Conservation (phyloP, 2,113 vertebrate genomes). For the Thymallus thymallus region DNA sequence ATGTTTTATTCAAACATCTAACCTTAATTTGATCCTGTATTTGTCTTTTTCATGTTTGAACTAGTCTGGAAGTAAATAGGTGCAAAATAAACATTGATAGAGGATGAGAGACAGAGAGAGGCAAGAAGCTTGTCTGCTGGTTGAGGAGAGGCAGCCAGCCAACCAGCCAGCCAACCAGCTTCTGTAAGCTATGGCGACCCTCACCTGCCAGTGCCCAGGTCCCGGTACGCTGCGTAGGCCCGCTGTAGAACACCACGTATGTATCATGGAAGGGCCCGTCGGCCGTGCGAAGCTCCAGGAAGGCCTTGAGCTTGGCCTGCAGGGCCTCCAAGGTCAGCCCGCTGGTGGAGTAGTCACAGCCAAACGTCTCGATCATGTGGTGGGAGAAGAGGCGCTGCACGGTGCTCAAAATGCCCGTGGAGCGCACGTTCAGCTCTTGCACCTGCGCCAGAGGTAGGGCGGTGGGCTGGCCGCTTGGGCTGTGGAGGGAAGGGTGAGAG, state of each 20-base stretch:
- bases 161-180: background rate
- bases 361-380: conserved; percentile 94
- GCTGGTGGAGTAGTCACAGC: conserved; percentile 96
- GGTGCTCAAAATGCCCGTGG: conserved; percentile 89
- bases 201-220: conserved; percentile 94
- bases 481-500: conserved; percentile 46
- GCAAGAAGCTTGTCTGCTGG: no score
- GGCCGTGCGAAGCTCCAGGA: conserved; percentile 89
- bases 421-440: conserved; percentile 87
- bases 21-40: no score
- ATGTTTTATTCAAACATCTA: no score
- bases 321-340: conserved; percentile 86
- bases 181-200: background rate
- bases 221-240: conserved; percentile 86
- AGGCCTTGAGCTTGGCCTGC: conserved; percentile 86
- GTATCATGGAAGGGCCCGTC: conserved; percentile 96
- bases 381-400: conserved; percentile 95
- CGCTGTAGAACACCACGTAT: conserved; percentile 95
- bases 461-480: conserved; percentile 86
- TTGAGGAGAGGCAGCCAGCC: background rate
- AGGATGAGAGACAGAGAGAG: no score
- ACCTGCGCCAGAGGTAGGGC: conserved; percentile 89
- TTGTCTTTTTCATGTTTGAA: no score
- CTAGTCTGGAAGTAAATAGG: no score
- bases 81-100: no score